Base-by-base conservation (phyloP, 2,888 invertebrate genomes). In the Apeira syringaria region DNA sequence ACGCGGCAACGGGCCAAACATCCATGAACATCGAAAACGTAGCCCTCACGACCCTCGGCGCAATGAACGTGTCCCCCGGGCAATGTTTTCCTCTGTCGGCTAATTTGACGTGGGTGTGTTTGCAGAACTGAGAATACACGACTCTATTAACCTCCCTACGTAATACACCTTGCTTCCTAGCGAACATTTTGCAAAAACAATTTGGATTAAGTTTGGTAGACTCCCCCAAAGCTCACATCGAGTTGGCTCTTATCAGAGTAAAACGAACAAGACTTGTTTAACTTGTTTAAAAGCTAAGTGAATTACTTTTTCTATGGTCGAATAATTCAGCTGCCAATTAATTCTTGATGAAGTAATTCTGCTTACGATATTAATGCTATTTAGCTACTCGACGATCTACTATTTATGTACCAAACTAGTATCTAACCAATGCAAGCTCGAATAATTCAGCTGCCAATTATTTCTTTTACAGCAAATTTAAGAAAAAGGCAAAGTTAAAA, bases 21-120 rank as follows among this genome's bases (percentile, higher is more conserved):
- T 31, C 13, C 18, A 11, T 29, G 5, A 15, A 15, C 15, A 15
- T 15, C 15, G 15, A 4, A 15, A 38, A 34, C 26, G 18, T 17
- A 10, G 35, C 24, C 26, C 24, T 9, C 9, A 13, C 51, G 48
- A 52, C 64, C 68, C 74, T 66, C 61, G 53, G 36, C 45, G 59
- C 60, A 67, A 70, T 73, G 76, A 75, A 70, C 56, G 53, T 47
- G 53, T 50, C 61, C 61, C 59, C 45, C 59, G 60, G 60, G 68
- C 61, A 68, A 79, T 76, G 70, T 74, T 77, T 64, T 64, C 64
- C 50, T 27, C 30, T 30, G 61, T 58, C 56, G 42, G 62, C 64
- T 74, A 74, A 78, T 74, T 74, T 68, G 59, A 66, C 54, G 53
- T 56, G 47, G 54, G 56, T 47, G 55, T 50, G 53, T 55, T 54